Conservation (phyloP, 2,888 invertebrate genomes). For the Lycocerus yunnanus region DNA sequence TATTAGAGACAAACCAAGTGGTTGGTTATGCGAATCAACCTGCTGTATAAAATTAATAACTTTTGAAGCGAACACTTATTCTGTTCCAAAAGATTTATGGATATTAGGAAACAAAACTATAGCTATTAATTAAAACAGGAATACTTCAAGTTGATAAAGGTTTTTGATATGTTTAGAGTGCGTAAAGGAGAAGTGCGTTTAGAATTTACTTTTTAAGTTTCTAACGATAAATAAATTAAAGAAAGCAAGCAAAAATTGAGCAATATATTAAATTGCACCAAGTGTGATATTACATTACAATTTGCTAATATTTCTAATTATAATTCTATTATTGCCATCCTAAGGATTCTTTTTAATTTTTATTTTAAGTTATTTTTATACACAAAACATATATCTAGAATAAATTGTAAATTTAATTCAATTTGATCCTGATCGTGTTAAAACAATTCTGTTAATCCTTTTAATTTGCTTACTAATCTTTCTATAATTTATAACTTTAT, state of each 20-base stretch:
- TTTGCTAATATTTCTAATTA: neutral
- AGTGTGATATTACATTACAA: neutral
- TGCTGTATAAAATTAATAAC: neutral
- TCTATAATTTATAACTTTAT: too few relatives aligned
- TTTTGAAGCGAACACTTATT: neutral
- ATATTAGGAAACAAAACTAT: neutral
- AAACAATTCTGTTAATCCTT: neutral
- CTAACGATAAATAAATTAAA: neutral
- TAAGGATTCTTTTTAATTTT: neutral
- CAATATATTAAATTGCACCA: neutral
- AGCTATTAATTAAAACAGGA: neutral
- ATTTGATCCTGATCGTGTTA: neutral
- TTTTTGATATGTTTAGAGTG: neutral
- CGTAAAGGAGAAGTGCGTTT: neutral
- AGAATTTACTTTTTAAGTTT: neutral
- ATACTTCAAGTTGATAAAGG: neutral
- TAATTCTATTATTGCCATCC: neutral
- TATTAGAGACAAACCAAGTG: neutral
- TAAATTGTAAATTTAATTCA: neutral
- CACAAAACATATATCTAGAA: neutral
- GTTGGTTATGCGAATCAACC: neutral
- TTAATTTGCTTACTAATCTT: neutral
- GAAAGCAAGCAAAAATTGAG: neutral
- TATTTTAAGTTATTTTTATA: neutral
- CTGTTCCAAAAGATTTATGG: neutral